Evolutionary conservation across 2,888 invertebrate genomes (phyloP), one percentile per base, ranked within the genome.

Genomic region (Parthenolecanium corni): DNA sequence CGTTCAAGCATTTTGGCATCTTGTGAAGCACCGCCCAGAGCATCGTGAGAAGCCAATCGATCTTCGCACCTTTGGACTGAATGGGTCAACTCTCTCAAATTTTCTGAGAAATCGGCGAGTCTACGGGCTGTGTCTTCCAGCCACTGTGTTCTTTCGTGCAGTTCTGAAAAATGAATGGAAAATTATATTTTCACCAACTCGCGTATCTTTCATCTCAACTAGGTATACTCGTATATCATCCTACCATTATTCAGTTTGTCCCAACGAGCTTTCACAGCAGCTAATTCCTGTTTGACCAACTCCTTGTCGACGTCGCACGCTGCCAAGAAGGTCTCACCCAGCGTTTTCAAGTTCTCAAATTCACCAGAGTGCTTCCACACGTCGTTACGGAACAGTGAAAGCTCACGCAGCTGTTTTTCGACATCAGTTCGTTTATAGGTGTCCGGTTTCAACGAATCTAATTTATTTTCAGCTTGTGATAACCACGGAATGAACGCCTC

Each of bases 341-440:
- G 76, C 0, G 85, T 84, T 71, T 84, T 83, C 68, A 88, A 86
- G 73, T 88, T 89, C 71, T 95, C 95, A 70, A 86, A 93, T 74
- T 95, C 95, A 11, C 92, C 92, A 14, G 90, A 88, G 70, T 88
- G 89, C 73, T 92, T 90, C 85, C 92, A 89, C 0, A 94, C 84
- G 70, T 95, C 95, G 70, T 92, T 93, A 69, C 93, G 82, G 78
- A 95, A 87, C 53, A 82, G 81, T 70, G 92, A 90, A 62, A 94
- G 76, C 69, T 94, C 93, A 58, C 86, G 84, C 3, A 95, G 76
- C 72, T 92, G 91, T 68, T 86, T 86, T 71, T 91, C 91, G 16
- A 93, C 83, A 69, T 90, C 89, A 65, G 85, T 82, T 71, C 88
- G 86, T 66, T 88, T 87, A 75, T 92, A 86, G 1, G 84, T 84